Conservation (phyloP, 1,140 invertebrate genomes). For the Drosophila jambulina region DNA sequence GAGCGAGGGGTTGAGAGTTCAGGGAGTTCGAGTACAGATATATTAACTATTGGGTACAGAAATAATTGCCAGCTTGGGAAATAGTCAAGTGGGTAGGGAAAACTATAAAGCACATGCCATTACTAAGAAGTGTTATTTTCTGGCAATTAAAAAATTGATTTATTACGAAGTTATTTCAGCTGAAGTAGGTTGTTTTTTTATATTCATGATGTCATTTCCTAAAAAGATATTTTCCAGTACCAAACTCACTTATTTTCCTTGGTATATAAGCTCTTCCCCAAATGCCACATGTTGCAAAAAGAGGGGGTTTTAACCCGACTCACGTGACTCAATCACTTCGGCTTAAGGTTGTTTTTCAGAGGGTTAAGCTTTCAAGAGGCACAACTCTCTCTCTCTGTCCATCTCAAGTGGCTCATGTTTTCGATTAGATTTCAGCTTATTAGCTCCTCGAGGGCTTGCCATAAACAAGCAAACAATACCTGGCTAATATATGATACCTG, state of each 20-base stretch:
- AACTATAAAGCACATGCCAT: not conserved
- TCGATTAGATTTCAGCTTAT: conserved; percentile 34
- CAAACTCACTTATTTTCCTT: not conserved
- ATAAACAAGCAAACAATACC: conserved; percentile 10
- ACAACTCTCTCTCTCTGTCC: conserved; percentile 5
- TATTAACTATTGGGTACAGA: not conserved
- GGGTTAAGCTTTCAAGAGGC: conserved; percentile 32
- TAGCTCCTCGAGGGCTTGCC: conserved; percentile 5
- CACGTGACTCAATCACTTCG: conserved; percentile 44
- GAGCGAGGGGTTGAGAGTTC: not conserved
- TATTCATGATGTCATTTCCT: conserved; percentile 22
- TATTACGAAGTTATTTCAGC: not conserved
- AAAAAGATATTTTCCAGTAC: not conserved
- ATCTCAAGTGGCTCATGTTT: conserved; percentile 37
- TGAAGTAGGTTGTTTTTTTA: not conserved
- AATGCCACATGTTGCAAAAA: conserved; percentile 70
- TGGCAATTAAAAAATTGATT: not conserved
- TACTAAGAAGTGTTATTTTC: not conserved
- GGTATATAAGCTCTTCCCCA: conserved; percentile 47
- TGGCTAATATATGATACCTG: conserved; percentile 36
- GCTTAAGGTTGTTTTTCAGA: not conserved
- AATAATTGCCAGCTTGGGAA: conserved; percentile 17
- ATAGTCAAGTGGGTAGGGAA: not conserved
- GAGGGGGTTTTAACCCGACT: not conserved
- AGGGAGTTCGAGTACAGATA: not conserved